Evolutionary conservation across 1,140 invertebrate species (phyloP).

Genomic region (Teleogryllus occipitalis): DNA sequence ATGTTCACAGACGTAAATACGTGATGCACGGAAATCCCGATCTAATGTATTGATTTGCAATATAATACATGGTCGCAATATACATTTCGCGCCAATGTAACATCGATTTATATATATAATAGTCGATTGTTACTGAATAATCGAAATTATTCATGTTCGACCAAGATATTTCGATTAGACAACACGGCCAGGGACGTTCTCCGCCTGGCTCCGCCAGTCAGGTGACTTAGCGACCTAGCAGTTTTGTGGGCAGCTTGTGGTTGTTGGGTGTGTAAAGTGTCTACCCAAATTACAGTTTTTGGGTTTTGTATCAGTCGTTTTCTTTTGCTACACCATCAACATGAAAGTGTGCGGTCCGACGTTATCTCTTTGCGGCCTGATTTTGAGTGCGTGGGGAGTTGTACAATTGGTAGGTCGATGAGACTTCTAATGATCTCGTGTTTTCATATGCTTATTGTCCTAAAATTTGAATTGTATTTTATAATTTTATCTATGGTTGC

Average conservation of each 20-base stretch:
- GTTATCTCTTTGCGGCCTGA: constrained; percentile 79
- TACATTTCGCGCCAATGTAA: too few relatives aligned
- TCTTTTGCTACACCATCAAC: constrained; percentile 27
- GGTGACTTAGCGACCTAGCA: not conserved
- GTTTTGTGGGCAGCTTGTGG: too few relatives aligned
- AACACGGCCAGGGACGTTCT: too few relatives aligned
- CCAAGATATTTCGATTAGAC: too few relatives aligned
- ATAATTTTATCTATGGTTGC: constrained; percentile 32
- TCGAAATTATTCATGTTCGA: too few relatives aligned
- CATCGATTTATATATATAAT: too few relatives aligned
- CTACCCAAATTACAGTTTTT: not conserved
- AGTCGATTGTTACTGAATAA: too few relatives aligned
- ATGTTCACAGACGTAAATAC: too few relatives aligned
- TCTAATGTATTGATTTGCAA: too few relatives aligned
- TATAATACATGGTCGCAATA: too few relatives aligned
- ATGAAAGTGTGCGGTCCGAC: constrained; percentile 86
- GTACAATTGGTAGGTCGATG: constrained; percentile 69
- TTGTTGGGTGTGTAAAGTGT: not conserved
- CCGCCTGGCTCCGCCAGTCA: not conserved
- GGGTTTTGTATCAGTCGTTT: not conserved
- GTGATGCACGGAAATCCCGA: too few relatives aligned
- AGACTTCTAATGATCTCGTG: not conserved
- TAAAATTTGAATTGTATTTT: not conserved
- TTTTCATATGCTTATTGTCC: too few relatives aligned
- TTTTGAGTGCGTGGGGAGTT: constrained; percentile 84